A percentile compares a stretch with the other conserved stretches of the same genome.
Conservation (phyloP, 1,140 invertebrate species). For the Eurosta solidaginis region DNA sequence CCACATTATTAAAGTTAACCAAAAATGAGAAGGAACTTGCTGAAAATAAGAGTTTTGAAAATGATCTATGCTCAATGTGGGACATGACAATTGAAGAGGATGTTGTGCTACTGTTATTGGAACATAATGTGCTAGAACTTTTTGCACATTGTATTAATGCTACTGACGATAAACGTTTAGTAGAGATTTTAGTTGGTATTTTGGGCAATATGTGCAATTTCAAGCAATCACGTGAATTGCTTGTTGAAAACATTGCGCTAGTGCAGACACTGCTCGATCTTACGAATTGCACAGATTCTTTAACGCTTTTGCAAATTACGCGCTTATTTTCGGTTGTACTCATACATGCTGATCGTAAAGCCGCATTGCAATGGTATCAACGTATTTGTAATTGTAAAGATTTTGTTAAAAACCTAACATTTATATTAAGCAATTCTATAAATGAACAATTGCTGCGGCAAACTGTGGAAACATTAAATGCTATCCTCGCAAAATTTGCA, state of each 20-base stretch:
- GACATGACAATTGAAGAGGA: conserved; percentile 77
- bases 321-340: conserved; percentile 64
- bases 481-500: conserved; percentile 60
- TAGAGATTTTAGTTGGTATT: conserved; percentile 75
- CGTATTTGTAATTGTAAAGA: conserved; percentile 60
- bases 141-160: conserved; percentile 61
- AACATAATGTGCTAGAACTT: conserved; percentile 69
- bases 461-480: conserved; percentile 65
- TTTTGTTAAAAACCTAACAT: conserved; percentile 65
- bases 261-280: conserved; percentile 63
- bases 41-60: conserved; percentile 66
- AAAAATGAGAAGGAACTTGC: conserved; percentile 60
- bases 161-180: conserved; percentile 64
- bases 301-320: conserved; percentile 70
- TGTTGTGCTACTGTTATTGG: conserved; percentile 69
- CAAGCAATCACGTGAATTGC: conserved; percentile 55
- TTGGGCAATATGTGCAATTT: conserved; percentile 73
- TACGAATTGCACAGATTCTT: conserved; percentile 66
- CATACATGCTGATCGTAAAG: conserved; percentile 54
- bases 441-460: conserved; percentile 66
- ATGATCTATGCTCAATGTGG: conserved; percentile 75
- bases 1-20: conserved; percentile 66
- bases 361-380: conserved; percentile 61
- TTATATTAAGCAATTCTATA: conserved; percentile 71
- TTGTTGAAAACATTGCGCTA: conserved; percentile 60